Conservation (phyloP, 2,113 vertebrate species). For the Rafetus swinhoei region DNA sequence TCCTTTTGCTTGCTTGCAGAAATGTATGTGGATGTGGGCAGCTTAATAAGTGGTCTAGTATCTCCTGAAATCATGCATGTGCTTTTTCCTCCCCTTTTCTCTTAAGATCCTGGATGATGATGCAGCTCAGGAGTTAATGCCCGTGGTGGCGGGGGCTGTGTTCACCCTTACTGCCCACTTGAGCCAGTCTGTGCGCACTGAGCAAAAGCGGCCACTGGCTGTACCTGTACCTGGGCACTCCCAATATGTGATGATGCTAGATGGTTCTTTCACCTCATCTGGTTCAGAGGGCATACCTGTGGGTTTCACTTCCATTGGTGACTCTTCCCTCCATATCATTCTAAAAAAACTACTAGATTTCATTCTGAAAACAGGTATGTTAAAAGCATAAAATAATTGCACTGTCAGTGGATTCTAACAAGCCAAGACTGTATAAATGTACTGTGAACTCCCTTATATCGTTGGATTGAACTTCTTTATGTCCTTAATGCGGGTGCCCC, state of each 20-base stretch:
- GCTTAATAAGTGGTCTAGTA: background rate
- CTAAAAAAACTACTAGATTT: conserved; percentile 96
- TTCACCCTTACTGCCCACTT: conserved; percentile 96
- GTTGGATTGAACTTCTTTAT: background rate
- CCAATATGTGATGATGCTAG: conserved; percentile 72
- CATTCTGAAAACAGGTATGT: conserved; percentile 93
- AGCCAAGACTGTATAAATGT: background rate
- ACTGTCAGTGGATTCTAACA: background rate
- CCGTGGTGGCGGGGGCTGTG: conserved; percentile 93
- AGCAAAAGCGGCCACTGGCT: conserved; percentile 88
- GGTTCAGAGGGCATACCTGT: conserved; percentile 80
- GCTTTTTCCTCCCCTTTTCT: background rate
- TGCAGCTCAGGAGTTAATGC: conserved; percentile 94
- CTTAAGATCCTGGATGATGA: conserved; percentile 93
- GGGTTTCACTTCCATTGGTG: conserved; percentile 92
- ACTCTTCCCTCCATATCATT: conserved; percentile 96
- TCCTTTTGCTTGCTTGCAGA: background rate
- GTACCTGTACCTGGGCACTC: conserved; percentile 43
- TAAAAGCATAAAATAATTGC: background rate
- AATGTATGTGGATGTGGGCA: background rate
- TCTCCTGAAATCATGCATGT: background rate
- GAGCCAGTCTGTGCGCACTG: conserved; percentile 92
- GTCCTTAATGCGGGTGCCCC: background rate
- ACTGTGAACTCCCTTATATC: background rate
- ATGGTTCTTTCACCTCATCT: conserved; percentile 69